Conservation (phyloP, 1,140 invertebrate species). For the Homarus americanus region DNA sequence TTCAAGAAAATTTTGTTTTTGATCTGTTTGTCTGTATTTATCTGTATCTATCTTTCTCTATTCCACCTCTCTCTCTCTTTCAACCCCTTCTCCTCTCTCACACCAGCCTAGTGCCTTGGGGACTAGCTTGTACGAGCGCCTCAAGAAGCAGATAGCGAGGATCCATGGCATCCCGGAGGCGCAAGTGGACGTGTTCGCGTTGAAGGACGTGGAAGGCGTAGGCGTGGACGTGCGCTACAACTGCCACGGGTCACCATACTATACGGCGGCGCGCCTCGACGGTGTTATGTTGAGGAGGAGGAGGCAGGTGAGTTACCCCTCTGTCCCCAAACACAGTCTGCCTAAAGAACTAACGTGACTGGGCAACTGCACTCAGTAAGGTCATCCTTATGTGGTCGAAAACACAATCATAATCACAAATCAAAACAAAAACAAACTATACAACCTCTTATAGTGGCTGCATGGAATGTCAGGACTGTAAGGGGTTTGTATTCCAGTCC, state of each 20-base stretch:
- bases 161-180: slow-evolving; percentile 82
- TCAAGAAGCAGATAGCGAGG: slow-evolving; percentile 58
- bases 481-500: too few species aligned
- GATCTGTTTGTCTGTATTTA: too few species aligned
- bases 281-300: slow-evolving; percentile 94
- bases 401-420: too few species aligned
- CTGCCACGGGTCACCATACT: slow-evolving; percentile 96
- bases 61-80: neutral
- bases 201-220: slow-evolving; percentile 81
- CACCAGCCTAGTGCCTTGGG: slow-evolving; percentile 8
- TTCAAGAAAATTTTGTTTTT: too few species aligned
- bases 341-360: too few species aligned
- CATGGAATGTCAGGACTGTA: too few species aligned
- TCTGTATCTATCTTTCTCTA: neutral
- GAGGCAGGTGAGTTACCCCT: slow-evolving; percentile 79
- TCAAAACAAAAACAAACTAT: too few species aligned
- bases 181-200: slow-evolving; percentile 97
- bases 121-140: slow-evolving; percentile 62
- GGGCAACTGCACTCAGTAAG: too few species aligned
- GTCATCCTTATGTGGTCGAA: too few species aligned
- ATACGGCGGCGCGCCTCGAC: slow-evolving; percentile 94
- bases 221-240: slow-evolving; percentile 95
- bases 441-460: too few species aligned
- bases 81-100: neutral
- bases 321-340: too few species aligned